Base-by-base conservation (phyloP, 2,113 vertebrate genomes). In the Anguilla japonica region DNA sequence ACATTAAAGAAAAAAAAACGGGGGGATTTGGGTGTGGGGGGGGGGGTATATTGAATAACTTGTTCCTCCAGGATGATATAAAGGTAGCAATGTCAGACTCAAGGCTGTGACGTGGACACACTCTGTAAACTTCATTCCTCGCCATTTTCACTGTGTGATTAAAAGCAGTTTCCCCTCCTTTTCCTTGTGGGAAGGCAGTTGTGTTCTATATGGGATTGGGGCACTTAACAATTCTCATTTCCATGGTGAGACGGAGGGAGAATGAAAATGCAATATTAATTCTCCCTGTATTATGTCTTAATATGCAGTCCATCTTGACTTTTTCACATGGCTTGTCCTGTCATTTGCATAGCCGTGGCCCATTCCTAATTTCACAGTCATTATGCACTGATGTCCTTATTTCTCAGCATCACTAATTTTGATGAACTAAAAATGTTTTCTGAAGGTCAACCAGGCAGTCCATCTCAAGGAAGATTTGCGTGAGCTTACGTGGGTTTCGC, bases 361-460 rank as follows among this genome's bases (percentile, higher is more conserved):
- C 95, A 93, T 96, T 96, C 96, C 96, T 97, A 97, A 99, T 99
- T 99, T 99, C 97, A 98, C 97, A 98, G 96, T 98, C 97, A 97
- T 99, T 99, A 99, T 98, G 97, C 97, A 96, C 96, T 95, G 95
- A 97, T 96, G 97, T 97, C 96, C 96, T 95, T 96, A 97, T 97
- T 97, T 97, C 96, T 97, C 95, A 96, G 97, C 97, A 97, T 97
- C 95, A 97, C 97, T 98, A 98, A 99, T 98, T 98, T 98, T 98
- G 97, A 98, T 97, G 96, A 98, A 98, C 96, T 97, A 98, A 96
- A 96, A 96, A 95, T 92, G 95, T 95, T 95, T 97, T 96, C 95
- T 98, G 97, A 99, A 98, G 97, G 98, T 98, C 97, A 97, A 95
- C 87, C 82, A 83, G 89, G 89, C 88, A 88, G 91, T 90, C 82